Conservation (phyloP, 2,797 vertebrate species). For the Lacerta viridis region DNA sequence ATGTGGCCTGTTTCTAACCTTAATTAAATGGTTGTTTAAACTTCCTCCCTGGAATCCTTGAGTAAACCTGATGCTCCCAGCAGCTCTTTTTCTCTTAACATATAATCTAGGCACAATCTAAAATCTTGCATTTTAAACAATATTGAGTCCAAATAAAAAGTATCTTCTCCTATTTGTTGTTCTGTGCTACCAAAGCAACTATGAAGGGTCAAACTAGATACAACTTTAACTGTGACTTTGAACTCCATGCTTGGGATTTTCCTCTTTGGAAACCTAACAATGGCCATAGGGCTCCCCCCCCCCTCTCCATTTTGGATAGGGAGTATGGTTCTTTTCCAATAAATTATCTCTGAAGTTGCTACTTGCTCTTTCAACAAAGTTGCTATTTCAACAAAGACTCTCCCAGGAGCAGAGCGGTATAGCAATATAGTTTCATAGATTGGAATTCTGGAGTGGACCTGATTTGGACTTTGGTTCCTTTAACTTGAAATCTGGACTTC, state of each 20-base stretch:
- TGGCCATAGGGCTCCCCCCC: neutral
- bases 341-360: neutral
- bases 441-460: neutral
- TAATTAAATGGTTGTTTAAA: constrained; percentile 25
- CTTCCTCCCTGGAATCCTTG: neutral
- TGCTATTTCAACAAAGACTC: neutral
- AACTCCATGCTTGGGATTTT: neutral
- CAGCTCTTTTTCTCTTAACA: neutral
- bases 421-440: neutral
- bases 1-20: constrained; percentile 4
- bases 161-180: neutral
- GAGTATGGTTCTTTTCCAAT: neutral
- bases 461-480: too few relatives aligned
- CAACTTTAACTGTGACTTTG: neutral
- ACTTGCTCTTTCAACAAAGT: neutral
- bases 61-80: neutral
- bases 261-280: neutral
- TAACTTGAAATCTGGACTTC: neutral
- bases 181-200: neutral
- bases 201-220: neutral
- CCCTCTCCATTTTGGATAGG: neutral
- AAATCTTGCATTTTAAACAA: neutral
- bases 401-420: neutral
- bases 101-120: neutral
- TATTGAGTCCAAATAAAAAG: neutral